Evolutionary conservation across 1,140 invertebrate species (phyloP).

Genomic region (Hestina assimilis): DNA sequence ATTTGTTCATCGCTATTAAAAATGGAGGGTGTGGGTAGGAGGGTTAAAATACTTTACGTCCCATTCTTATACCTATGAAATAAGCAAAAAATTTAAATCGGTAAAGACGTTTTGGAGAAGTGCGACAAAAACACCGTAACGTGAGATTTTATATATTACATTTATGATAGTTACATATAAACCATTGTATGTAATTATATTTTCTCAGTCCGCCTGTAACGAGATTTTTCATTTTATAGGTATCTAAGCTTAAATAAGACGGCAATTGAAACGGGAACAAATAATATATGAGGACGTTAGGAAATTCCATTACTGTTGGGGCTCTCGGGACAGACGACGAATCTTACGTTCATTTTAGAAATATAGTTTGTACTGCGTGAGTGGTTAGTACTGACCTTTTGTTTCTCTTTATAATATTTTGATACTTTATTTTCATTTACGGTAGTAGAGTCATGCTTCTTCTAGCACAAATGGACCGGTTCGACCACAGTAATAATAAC

Average conservation of each 20-base stretch:
- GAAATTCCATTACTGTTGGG: slow-evolving; percentile 36
- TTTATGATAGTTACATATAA: no score
- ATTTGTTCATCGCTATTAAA: no score
- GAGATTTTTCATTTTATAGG: neutral
- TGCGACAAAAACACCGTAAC: no score
- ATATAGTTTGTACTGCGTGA: slow-evolving; percentile 11
- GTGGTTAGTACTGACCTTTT: neutral
- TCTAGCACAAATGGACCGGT: no score
- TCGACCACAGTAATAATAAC: no score
- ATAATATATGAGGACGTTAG: slow-evolving; percentile 38
- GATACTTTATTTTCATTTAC: neutral
- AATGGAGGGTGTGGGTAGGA: no score
- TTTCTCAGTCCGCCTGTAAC: neutral
- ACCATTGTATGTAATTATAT: neutral
- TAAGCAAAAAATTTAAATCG: no score
- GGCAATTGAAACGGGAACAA: slow-evolving; percentile 30
- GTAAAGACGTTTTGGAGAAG: no score
- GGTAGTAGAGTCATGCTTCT: no score
- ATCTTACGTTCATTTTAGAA: slow-evolving; percentile 21
- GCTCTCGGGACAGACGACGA: slow-evolving; percentile 30
- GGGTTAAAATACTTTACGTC: no score
- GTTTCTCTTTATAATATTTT: neutral
- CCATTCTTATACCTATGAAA: no score
- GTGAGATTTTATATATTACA: no score
- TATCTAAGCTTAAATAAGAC: slow-evolving; percentile 17